Conservation (phyloP, 2,888 invertebrate genomes). For the Idaea dimidiata region DNA sequence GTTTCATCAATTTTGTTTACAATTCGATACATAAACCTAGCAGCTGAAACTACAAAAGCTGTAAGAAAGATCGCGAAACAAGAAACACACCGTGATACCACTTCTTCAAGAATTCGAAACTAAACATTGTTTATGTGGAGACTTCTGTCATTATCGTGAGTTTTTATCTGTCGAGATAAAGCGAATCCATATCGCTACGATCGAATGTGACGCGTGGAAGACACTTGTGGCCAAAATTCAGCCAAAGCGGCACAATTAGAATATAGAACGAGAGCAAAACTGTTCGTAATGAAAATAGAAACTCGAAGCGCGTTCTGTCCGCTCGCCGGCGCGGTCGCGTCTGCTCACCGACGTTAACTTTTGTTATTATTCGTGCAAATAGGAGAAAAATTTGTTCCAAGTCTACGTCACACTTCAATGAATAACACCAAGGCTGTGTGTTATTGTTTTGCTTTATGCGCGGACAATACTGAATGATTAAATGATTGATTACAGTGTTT, state of each 20-base stretch:
- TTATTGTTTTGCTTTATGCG: conserved; percentile 55
- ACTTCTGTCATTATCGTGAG: conserved; percentile 51
- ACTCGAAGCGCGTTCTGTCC: conserved; percentile 44
- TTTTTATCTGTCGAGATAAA: conserved; percentile 64
- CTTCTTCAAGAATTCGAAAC: conserved; percentile 73
- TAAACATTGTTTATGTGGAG: conserved; percentile 63
- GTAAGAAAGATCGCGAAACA: conserved; percentile 18
- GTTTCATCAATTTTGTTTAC: conserved; percentile 31
- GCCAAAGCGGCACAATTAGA: conserved; percentile 40
- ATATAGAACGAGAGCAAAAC: conserved; percentile 38
- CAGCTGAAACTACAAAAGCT: not conserved
- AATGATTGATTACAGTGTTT: conserved; percentile 37
- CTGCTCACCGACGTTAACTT: conserved; percentile 35
- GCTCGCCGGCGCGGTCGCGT: conserved; percentile 46
- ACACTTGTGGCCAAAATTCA: conserved; percentile 33
- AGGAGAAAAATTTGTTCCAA: conserved; percentile 69
- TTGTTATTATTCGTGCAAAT: conserved; percentile 68
- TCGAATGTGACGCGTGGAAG: conserved; percentile 24
- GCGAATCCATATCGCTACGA: conserved; percentile 48
- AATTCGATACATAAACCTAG: not conserved
- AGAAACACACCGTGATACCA: conserved; percentile 71
- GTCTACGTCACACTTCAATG: conserved; percentile 69
- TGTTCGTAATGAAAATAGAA: conserved; percentile 49
- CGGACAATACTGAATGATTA: conserved; percentile 46
- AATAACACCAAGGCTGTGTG: conserved; percentile 64